Conservation (phyloP, 2,797 vertebrate genomes). For the Mustela erminea region DNA sequence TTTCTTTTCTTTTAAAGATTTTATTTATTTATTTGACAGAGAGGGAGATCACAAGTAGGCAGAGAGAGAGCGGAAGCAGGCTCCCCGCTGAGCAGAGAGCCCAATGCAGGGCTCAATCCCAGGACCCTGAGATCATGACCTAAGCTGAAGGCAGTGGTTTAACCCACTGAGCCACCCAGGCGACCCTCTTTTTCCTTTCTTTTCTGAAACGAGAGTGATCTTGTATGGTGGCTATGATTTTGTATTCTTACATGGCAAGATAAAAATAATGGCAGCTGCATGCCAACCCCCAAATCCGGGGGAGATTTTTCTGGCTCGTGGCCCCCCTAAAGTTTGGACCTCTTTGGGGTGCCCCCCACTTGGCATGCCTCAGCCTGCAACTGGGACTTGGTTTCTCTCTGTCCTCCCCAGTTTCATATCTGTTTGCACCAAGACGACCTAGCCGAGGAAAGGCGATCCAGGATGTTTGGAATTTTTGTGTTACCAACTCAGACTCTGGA, state of each 20-base stretch:
- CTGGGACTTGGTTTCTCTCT: neutral
- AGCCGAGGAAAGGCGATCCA: neutral
- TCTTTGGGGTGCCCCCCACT: neutral
- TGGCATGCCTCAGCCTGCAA: neutral
- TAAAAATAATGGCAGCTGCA: neutral
- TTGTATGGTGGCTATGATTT: neutral
- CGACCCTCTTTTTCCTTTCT: neutral
- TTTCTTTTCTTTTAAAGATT: neutral
- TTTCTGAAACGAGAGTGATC: neutral
- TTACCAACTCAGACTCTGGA: slow-evolving; percentile 4
- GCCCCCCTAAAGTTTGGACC: neutral
- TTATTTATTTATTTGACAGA: too few species aligned
- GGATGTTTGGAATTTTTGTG: slow-evolving; percentile 3
- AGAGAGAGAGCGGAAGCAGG: too few species aligned
- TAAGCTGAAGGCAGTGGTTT: too few species aligned
- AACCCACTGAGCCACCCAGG: too few species aligned
- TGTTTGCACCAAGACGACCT: neutral
- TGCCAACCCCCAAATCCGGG: neutral
- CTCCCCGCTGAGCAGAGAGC: too few species aligned
- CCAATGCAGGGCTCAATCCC: too few species aligned
- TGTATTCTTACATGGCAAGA: slow-evolving; percentile 3
- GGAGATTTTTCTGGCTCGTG: neutral
- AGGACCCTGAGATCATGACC: too few species aligned
- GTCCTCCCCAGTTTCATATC: too few species aligned
- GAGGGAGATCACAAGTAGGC: too few species aligned